phyloP scores from a whole-genome alignment of 2,888 invertebrate genomes.

The Zelleria hepariella region DNA sequence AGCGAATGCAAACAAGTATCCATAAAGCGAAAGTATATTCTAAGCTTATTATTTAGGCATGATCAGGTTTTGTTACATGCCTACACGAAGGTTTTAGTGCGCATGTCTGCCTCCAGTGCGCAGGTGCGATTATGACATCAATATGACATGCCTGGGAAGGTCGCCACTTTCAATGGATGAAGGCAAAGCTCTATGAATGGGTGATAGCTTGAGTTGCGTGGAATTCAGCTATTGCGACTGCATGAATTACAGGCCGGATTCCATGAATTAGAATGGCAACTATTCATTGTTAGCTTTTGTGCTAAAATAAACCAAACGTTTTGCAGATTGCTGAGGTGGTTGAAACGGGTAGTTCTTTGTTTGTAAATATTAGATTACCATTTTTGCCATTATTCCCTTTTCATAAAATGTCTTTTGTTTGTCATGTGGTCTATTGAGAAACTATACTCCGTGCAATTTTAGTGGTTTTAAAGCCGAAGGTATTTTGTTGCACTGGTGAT shows the following conservation, averaged over 20 bases:
- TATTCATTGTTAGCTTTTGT: not conserved
- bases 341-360: too few relatives aligned
- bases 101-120: conserved; percentile 30
- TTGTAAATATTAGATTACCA: too few relatives aligned
- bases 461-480: too few relatives aligned
- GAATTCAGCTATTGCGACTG: not conserved
- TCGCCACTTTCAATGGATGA: conserved; percentile 46
- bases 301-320: too few relatives aligned
- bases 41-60: conserved; percentile 45
- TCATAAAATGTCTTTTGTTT: too few relatives aligned
- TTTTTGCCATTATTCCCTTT: too few relatives aligned
- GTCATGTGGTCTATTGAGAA: too few relatives aligned
- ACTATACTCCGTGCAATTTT: too few relatives aligned
- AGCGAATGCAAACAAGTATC: not conserved
- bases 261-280: not conserved
- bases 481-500: too few relatives aligned
- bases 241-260: not conserved
- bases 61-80: conserved; percentile 41
- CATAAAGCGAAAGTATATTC: conserved; percentile 20
- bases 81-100: conserved; percentile 24
- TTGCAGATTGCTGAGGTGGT: too few relatives aligned
- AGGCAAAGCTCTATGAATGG: conserved; percentile 54
- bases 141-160: conserved; percentile 51
- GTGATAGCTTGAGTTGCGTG: not conserved
- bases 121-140: conserved; percentile 48